Evolutionary conservation across 2,888 invertebrate species (phyloP), one percentile per base, ranked within the genome.

Genomic region (Aethes cnicana): DNA sequence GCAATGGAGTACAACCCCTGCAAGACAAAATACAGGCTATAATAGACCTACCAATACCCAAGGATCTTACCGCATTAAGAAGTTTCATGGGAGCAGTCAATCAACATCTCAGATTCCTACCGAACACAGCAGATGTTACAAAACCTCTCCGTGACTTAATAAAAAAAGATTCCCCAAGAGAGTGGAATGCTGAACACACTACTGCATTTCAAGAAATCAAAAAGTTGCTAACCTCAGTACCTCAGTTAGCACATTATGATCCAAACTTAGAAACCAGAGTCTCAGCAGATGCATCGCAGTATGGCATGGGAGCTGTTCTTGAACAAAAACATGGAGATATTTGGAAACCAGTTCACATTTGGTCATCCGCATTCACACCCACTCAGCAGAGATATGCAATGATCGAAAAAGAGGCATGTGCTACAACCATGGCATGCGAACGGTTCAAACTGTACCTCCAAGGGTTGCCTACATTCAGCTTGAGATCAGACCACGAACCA

Each of bases 401-500:
- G 17, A 18, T 9, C 18, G 48, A 39, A n/a, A 48, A 16, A 9
- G 16, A 39, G 12, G 32, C 18, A 2, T 21, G 33, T 9, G 33
- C 18, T 21, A 41, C 14, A 8, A 12, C 30, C 28, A 30, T 25
- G 20, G 30, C 20, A 3, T 20, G 20, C 3, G 28, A 21, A 18
- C 12, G 30, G 6, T 43, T 30, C 20, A 18, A 30, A 9, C 30
- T 30, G 7, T 20, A 30, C 8, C 30, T 30, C 8, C 8, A n/a
- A 11, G 30, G 12, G 4, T 20, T 20, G 3, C 7, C 11, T 20
- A 18, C 30, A 12, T 7, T 14, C 21, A 21, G 7, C 5, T 9
- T 20, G 8, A n/a, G 18, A 11, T 6, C 9, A 0, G 69, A 71
- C 25, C 68, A 69, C 16, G 67, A 68, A 9, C 68, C 68, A 0